phyloP scores from a whole-genome alignment of 2,888 invertebrate species.

The Xestia sexstrigata region DNA sequence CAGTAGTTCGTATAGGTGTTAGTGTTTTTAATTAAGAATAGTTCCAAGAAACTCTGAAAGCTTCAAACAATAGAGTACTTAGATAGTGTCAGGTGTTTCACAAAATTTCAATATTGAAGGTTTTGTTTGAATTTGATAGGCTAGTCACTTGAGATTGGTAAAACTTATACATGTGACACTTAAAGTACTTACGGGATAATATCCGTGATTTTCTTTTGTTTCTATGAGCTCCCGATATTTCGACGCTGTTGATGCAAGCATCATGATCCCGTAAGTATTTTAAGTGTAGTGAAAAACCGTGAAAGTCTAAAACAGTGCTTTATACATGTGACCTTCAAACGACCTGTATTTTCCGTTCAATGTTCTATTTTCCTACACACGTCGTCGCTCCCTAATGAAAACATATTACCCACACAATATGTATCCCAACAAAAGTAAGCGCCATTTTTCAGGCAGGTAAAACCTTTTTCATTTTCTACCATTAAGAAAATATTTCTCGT shows the following conservation, averaged over 20 bases:
- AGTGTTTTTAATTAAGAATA: constrained; percentile 42
- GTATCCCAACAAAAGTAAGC: background rate
- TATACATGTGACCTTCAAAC: background rate
- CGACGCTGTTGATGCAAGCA: no score
- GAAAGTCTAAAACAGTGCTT: no score
- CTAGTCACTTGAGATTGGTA: no score
- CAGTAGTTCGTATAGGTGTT: constrained; percentile 9
- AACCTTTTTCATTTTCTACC: background rate
- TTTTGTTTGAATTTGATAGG: background rate
- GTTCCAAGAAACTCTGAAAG: constrained; percentile 8
- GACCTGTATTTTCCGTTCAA: background rate
- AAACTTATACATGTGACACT: no score
- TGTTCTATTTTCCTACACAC: background rate
- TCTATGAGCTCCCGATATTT: no score
- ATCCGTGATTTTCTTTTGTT: no score
- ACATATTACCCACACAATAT: background rate
- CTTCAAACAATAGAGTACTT: constrained; percentile 7
- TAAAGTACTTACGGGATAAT: no score
- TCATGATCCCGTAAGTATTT: no score
- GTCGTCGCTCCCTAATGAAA: background rate
- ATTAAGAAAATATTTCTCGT: background rate
- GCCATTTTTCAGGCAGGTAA: background rate
- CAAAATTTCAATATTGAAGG: constrained; percentile 9
- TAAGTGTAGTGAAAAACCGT: no score
- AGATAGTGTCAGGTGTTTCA: background rate